Evolutionary conservation across 2,797 vertebrate species (phyloP), one percentile per base, ranked within the genome.

Genomic region (Tragopan temminckii): DNA sequence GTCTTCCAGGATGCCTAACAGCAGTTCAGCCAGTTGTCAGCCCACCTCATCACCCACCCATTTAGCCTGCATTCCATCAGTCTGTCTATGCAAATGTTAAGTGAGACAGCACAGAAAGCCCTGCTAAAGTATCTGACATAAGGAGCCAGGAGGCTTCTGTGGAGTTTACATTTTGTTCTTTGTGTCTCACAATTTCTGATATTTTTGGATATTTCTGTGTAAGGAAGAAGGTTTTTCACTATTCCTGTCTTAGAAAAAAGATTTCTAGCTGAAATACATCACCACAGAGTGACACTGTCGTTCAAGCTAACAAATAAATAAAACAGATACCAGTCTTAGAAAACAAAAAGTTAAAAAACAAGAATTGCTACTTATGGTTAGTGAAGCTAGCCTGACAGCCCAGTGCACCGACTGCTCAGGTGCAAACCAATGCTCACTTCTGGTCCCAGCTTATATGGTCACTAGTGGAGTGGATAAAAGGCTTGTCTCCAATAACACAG

Each of bases 1-100:
- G 35, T 36, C 58, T 7, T 36, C 24, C 57, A 24, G 15, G 9
- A 59, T 17, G 23, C 25, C 9, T 16, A 59, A 36, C 25, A 40
- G 35, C 58, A 38, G 59, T 11, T 29, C 10, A 40, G 25, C 11
- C 59, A 62, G 38, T 20, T 62, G 29, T 40, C 59, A 31, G 8
- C 27, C 38, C 38, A 20, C 59, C 11, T 59, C 35, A 17, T 24
- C 9, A 16, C 3, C 14, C 35, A 36, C 35, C 14, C 17, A 58
- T 36, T 59, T 36, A 36, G 58, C 21, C 35, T 36, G 58, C 11
- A 25, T 21, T 36, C 35, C 33, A 36, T 59, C 58, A 36, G 58
- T 59, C 58, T 36, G 58, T 36, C 58, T 25, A 69, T 0, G 1
- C 38, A 66, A n/a, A 53, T 23, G 13, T 48, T 35, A 48, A 0